Evolutionary conservation across 2,113 vertebrate genomes (phyloP).

Genomic region (Cricetomys ansorgei): DNA sequence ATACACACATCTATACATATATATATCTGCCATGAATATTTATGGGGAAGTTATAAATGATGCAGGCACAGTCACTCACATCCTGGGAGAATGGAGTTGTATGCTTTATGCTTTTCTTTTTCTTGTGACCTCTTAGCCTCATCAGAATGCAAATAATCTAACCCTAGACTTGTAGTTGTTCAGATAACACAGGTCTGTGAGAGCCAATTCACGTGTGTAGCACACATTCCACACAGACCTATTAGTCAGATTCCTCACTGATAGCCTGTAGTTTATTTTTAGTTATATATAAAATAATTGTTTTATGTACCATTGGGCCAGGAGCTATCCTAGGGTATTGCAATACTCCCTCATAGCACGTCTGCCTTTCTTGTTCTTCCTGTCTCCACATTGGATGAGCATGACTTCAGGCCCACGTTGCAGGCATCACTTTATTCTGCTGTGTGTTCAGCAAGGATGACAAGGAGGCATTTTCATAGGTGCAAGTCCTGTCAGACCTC

Average conservation of each 20-base stretch:
- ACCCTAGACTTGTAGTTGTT: conserved; percentile 48
- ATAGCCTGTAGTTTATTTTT: too few relatives aligned
- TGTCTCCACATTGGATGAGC: too few relatives aligned
- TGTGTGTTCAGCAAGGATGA: too few relatives aligned
- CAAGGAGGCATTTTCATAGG: too few relatives aligned
- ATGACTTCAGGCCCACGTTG: too few relatives aligned
- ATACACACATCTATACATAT: conserved; percentile 28
- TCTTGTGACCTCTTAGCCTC: background rate
- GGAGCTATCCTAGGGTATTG: too few relatives aligned
- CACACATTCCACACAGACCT: background rate
- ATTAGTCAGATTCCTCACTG: conserved; percentile 8
- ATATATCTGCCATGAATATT: conserved; percentile 65
- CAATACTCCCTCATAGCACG: too few relatives aligned
- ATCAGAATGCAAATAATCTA: conserved; percentile 71
- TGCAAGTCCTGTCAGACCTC: too few relatives aligned
- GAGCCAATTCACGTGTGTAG: conserved; percentile 47
- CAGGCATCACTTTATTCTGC: too few relatives aligned
- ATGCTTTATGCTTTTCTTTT: conserved; percentile 1
- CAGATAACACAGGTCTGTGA: conserved; percentile 23
- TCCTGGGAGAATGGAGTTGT: conserved; percentile 18
- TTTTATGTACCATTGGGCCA: too few relatives aligned
- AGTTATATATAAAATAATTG: too few relatives aligned
- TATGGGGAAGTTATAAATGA: conserved; percentile 49
- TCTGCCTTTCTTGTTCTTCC: too few relatives aligned
- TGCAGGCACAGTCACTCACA: background rate